Base-by-base conservation (phyloP, 2,113 vertebrate genomes). In the Dicerorhinus sumatrensis region DNA sequence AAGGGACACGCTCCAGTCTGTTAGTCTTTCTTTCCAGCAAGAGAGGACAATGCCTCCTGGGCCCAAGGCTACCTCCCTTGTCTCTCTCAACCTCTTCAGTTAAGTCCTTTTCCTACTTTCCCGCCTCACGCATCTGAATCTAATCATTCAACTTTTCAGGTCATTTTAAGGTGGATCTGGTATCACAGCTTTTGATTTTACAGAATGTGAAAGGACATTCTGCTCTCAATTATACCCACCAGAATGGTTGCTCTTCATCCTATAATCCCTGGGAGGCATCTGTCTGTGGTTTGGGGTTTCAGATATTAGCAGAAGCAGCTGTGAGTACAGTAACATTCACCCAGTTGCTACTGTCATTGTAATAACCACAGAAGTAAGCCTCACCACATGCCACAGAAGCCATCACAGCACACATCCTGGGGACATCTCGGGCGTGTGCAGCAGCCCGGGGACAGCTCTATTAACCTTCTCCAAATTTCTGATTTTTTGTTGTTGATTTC, bases 321-420 rank as follows among this genome's bases (percentile, higher is more conserved):
- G 0, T 63, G 88, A 54, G 3, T 8, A 60, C n/a, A 81, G 25
- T 42, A 83, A 81, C 39, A 39, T 77, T 62, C 16, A 7, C 20
- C 0, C 3, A 18, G 31, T 5, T 58, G 4, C 0, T 69, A 25
- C n/a, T 54, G 8, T 13, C 2, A 72, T 39, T 42, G 2, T 29
- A 20, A 75, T 60, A 62, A 92, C 12, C n/a, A 39, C 21, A 75
- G 13, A 77, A 72, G 14, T 5, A 83, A 94, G 62, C 10, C 12
- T 6, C 23, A 21, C 11, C 60, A 54, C 17, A 58, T 0, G 0
- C 29, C 63, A 0, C 0, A 27, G 0, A 46, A 69, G 12, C 8
- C 36, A 8, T 91, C 62, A 85, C 36, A 79, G 77, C 8, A 62
- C 18, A 92, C 2, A 1, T 4, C n/a, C 33, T 1, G 2, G 17